A percentile compares a stretch with the other conserved stretches of the same genome.
These are phyloP conservation scores for Ceratosolen fusciceps DNA, from an alignment of 1,140 invertebrate species.

Conservation along the genomic window DNA sequence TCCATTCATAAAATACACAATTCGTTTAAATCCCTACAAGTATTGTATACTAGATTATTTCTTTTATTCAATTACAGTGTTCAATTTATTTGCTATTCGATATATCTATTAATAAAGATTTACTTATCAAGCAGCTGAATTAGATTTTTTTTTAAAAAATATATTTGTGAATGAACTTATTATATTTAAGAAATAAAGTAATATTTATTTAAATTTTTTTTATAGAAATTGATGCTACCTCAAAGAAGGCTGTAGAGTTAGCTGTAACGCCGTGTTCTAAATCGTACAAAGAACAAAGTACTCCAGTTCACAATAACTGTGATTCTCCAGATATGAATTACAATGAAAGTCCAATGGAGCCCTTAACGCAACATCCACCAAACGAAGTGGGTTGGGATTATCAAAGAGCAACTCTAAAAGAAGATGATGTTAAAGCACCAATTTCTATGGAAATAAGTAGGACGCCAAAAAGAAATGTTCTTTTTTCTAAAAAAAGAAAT, in stretches of 20 bases:
- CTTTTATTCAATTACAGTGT: too few relatives aligned
- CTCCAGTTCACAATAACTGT: constrained; percentile 54
- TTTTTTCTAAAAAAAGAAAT: constrained; percentile 58
- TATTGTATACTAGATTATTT: neutral
- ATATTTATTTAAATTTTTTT: constrained; percentile 4
- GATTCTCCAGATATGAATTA: constrained; percentile 53
- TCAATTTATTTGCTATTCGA: too few relatives aligned
- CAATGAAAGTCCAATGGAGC: constrained; percentile 53
- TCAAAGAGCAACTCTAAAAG: constrained; percentile 51
- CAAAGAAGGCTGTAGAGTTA: constrained; percentile 30
- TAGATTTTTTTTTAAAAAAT: too few relatives aligned
- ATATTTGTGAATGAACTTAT: too few relatives aligned
- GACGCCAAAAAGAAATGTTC: constrained; percentile 58
- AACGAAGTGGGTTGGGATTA: constrained; percentile 64
- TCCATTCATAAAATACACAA: neutral
- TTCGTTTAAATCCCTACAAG: neutral
- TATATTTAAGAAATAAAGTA: neutral
- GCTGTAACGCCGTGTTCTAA: constrained; percentile 14
- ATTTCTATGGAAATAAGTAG: constrained; percentile 34
- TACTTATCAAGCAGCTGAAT: too few relatives aligned
- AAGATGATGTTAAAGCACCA: constrained; percentile 33
- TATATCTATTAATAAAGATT: too few relatives aligned
- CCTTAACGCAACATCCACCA: constrained; percentile 58
- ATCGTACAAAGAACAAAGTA: constrained; percentile 50
- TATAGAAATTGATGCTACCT: constrained; percentile 37